Base-by-base conservation (phyloP, 2,888 invertebrate genomes). In the Allophyes oxyacanthae region DNA sequence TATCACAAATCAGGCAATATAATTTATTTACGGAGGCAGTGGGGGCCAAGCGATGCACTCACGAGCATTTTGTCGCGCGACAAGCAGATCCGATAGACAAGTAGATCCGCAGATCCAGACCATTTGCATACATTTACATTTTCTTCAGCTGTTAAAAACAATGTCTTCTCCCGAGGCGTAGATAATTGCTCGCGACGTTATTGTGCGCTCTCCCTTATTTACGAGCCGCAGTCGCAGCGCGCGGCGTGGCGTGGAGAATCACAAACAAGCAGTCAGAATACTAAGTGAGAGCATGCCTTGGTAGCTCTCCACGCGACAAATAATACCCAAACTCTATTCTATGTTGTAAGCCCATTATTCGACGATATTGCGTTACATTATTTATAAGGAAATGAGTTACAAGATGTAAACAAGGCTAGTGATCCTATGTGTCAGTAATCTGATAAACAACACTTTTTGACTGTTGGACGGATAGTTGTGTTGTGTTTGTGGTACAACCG, bases 71-170 rank as follows among this genome's bases (percentile, higher is more conserved):
- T 43, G 52, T 61, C 51, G 51, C 52, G 49, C 45, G 59, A 61
- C 71, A 73, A 73, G 72, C 73, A 72, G 73, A 78, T 77, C 73
- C 64, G 6, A 68, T 13, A n/a, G 59, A 61, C 71, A 73, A 73
- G 72, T 72, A 72, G 73, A 78, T 77, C 73, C 64, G 6, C n/a
- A n/a, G n/a, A n/a, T n/a, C n/a, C n/a, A 68, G n/a, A 53, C 59
- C 61, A 82, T 84, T 84, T 77, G 56, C 82, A 83, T 83, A 82
- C 67, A 85, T 86, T 85, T 82, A 81, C 82, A 86, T 84, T 81
- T 82, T 77, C 81, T 83, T 75, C 67, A 75, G 73, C 70, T 73
- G 75, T 58, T 72, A 59, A 54, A 69, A 67, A 66, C 74, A 71
- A 64, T 58, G 69, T 49, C 61, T 57, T 51, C 57, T 48, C 34